Evolutionary conservation across 2,797 vertebrate species (phyloP).

Genomic region (Crocidura indochinensis): DNA sequence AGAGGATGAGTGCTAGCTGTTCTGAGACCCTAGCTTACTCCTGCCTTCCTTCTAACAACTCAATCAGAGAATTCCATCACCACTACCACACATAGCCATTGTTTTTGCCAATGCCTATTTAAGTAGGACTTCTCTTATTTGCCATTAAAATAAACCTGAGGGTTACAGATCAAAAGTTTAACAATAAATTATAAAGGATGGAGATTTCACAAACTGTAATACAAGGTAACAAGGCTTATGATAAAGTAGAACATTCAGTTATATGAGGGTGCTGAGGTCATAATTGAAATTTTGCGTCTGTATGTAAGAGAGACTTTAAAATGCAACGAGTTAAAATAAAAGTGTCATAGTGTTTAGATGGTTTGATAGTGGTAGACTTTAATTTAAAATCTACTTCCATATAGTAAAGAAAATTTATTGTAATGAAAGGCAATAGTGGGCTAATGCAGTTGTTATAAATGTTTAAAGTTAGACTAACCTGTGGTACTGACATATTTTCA

Average conservation of each 20-base stretch:
- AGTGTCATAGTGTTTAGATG: background rate
- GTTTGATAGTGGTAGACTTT: background rate
- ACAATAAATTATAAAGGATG: conserved; percentile 2
- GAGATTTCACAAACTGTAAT: background rate
- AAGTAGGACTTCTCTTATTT: conserved; percentile 7
- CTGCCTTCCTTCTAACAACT: conserved; percentile 18
- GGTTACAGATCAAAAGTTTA: conserved; percentile 4
- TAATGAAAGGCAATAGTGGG: background rate
- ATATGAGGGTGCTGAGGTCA: background rate
- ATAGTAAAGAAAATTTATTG: conserved; percentile 20
- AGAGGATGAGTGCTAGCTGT: background rate
- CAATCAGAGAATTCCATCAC: background rate
- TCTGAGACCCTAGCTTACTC: background rate
- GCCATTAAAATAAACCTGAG: background rate
- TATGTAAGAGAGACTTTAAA: background rate
- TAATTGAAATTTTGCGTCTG: background rate
- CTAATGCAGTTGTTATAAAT: background rate
- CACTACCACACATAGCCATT: background rate
- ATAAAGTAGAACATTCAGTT: background rate
- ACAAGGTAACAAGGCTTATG: background rate
- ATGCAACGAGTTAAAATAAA: background rate
- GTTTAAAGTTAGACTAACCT: conserved; percentile 1
- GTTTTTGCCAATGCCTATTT: conserved; percentile 31
- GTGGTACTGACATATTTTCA: conserved; percentile 7
- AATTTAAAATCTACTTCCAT: background rate